Evolutionary conservation across 2,113 vertebrate genomes (phyloP).

Genomic region (Loxodonta africana): DNA sequence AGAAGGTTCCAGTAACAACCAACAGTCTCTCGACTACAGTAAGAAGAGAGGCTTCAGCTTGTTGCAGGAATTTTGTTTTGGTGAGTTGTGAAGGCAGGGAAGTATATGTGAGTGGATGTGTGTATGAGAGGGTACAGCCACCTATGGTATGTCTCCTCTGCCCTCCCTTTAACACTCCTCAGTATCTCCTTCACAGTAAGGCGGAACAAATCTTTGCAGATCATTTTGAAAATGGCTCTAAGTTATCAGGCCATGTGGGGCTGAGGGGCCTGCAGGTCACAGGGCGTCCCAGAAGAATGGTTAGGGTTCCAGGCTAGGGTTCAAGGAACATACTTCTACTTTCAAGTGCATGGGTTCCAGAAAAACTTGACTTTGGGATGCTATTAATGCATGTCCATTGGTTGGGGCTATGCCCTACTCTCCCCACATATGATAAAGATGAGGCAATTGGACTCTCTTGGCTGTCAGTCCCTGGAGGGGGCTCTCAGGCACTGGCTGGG

Average conservation of each 20-base stretch:
- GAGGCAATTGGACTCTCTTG: not conserved
- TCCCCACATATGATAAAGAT: not conserved
- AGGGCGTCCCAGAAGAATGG: no score
- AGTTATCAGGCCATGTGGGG: not conserved
- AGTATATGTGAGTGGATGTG: no score
- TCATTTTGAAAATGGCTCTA: not conserved
- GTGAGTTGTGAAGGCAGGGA: not conserved
- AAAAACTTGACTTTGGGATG: not conserved
- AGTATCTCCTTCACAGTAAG: not conserved
- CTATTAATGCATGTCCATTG: not conserved
- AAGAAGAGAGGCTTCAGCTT: not conserved
- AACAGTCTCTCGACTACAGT: accelerated
- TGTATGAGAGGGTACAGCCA: not conserved
- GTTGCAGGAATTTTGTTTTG: not conserved
- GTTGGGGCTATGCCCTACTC: not conserved
- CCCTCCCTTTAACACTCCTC: not conserved
- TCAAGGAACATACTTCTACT: accelerated
- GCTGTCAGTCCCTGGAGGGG: accelerated
- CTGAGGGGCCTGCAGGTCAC: not conserved
- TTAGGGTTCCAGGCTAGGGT: not conserved
- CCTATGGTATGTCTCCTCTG: not conserved
- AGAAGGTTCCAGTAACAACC: not conserved
- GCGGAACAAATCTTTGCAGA: not conserved
- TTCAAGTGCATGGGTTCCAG: not conserved
- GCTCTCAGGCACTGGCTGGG: accelerated